Evolutionary conservation across 2,888 invertebrate genomes (phyloP).

Genomic region (Antitype chi): DNA sequence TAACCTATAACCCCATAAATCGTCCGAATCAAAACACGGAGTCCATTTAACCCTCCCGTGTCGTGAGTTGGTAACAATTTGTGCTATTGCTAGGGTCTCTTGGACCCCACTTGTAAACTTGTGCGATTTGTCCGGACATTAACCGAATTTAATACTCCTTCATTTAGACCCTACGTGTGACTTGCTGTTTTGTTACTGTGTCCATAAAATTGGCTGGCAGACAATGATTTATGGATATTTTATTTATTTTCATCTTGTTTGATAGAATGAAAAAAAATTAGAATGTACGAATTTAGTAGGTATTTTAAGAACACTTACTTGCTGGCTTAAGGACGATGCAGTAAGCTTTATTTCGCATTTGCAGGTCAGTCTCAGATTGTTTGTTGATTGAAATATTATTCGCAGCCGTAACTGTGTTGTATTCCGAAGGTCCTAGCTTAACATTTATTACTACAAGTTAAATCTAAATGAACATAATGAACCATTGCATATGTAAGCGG

Average conservation of each 20-base stretch:
- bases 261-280: neutral
- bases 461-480: no score
- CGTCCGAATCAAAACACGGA: conserved; percentile 71
- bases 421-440: no score
- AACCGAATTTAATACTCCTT: conserved; percentile 81
- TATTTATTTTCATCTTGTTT: conserved; percentile 13
- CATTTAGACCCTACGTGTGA: conserved; percentile 75
- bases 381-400: no score
- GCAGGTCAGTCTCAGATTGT: no score
- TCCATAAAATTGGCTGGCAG: conserved; percentile 52
- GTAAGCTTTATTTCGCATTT: no score
- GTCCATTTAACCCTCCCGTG: conserved; percentile 74
- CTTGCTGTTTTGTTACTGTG: conserved; percentile 70
- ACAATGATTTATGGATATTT: conserved; percentile 23
- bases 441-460: no score
- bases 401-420: no score
- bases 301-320: neutral
- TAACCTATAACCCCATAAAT: conserved; percentile 62
- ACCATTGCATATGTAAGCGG: no score
- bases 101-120: conserved; percentile 80
- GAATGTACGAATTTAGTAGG: neutral
- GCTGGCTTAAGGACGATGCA: no score
- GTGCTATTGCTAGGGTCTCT: conserved; percentile 72
- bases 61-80: conserved; percentile 70
- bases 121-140: conserved; percentile 81